phyloP scores from a whole-genome alignment of 2,888 invertebrate species.

The Leucophora obtusa region DNA sequence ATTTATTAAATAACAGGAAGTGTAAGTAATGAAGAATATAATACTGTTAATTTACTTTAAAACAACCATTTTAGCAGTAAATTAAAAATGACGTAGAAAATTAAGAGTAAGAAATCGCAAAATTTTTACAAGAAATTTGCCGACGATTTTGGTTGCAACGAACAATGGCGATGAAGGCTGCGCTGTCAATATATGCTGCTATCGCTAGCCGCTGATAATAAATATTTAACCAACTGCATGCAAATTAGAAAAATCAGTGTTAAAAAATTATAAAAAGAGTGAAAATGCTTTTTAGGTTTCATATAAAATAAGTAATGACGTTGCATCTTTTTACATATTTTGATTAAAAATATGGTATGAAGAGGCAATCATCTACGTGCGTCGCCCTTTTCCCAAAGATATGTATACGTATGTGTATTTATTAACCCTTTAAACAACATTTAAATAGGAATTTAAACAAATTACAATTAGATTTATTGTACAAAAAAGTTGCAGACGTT shows the following conservation, averaged over 20 bases:
- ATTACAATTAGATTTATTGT: background rate
- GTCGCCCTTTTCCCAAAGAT: slow-evolving; percentile 56
- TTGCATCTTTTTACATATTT: background rate
- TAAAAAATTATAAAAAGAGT: background rate
- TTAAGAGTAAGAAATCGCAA: slow-evolving; percentile 12
- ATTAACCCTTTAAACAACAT: slow-evolving; percentile 44
- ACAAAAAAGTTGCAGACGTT: background rate
- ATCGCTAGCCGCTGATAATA: slow-evolving; percentile 49
- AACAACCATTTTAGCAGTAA: background rate
- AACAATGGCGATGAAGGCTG: slow-evolving; percentile 62
- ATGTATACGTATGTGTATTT: slow-evolving; percentile 19
- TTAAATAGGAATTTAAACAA: background rate
- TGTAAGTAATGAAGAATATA: slow-evolving; percentile 53
- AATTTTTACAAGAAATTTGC: slow-evolving; percentile 42
- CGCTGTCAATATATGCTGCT: slow-evolving; percentile 26
- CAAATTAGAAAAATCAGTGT: background rate
- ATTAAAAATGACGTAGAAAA: background rate
- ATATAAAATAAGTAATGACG: background rate
- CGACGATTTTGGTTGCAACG: slow-evolving; percentile 52
- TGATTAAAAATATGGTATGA: slow-evolving; percentile 8
- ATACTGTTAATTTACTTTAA: background rate
- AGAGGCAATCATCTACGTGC: slow-evolving; percentile 34
- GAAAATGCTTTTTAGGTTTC: background rate
- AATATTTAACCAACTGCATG: slow-evolving; percentile 20
- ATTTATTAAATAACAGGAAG: slow-evolving; percentile 34